phyloP scores from a whole-genome alignment of 2,888 invertebrate species.

The Nezara viridula region DNA sequence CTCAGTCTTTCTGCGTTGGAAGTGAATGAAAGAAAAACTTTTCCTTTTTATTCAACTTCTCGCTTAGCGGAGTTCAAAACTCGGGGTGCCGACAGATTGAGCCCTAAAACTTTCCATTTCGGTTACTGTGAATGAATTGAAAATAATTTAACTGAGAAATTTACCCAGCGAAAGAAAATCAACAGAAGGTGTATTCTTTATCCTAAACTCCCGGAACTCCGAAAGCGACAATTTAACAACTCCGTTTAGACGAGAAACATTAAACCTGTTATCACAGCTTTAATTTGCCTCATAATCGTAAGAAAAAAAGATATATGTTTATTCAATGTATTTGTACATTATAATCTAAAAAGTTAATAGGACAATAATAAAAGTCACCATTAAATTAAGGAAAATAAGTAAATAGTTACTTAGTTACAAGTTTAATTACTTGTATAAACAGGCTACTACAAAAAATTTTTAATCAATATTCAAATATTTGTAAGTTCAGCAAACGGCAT shows the following conservation, averaged over 20 bases:
- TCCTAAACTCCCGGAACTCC: background rate
- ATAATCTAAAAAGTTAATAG: too few relatives aligned
- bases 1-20: background rate
- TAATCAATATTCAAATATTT: too few relatives aligned
- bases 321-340: background rate
- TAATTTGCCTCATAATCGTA: background rate
- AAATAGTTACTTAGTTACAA: too few relatives aligned
- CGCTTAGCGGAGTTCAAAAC: background rate
- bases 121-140: slow-evolving; percentile 15
- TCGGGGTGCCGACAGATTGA: background rate
- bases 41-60: background rate
- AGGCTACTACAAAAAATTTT: too few relatives aligned
- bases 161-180: background rate
- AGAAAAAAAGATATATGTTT: background rate
- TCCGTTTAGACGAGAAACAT: background rate
- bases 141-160: slow-evolving; percentile 21
- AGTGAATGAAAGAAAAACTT: slow-evolving; percentile 12
- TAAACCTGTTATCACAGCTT: background rate
- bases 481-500: too few relatives aligned
- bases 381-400: too few relatives aligned
- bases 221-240: background rate
- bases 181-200: background rate
- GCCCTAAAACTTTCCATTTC: background rate
- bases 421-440: too few relatives aligned
- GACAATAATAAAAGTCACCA: too few relatives aligned